Evolutionary conservation across 2,797 vertebrate species (phyloP).

Genomic region (Melanotaenia parkinsoni): DNA sequence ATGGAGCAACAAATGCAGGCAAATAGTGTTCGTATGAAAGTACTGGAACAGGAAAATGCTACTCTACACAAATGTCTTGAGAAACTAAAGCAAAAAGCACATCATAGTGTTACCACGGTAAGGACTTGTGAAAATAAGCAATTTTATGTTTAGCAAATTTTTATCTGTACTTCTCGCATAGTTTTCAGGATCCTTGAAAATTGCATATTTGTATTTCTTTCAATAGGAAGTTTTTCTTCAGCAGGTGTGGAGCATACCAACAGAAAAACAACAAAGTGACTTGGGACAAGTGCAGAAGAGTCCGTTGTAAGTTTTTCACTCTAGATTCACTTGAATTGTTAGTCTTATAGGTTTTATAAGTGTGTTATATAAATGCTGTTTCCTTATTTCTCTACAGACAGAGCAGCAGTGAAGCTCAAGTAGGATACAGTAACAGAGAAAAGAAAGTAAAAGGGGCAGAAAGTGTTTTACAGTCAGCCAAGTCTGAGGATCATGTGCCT

Average conservation of each 20-base stretch:
- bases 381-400: constrained; percentile 34
- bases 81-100: constrained; percentile 80
- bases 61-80: constrained; percentile 79
- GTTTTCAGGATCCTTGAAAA: not conserved
- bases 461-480: constrained; percentile 24
- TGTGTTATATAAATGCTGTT: not conserved
- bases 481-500: constrained; percentile 43
- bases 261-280: constrained; percentile 12
- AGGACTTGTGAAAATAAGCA: not conserved
- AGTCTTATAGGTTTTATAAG: not conserved
- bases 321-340: not conserved
- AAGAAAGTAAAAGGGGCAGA: constrained; percentile 33
- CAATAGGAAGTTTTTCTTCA: constrained; percentile 74
- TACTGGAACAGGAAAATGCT: constrained; percentile 88
- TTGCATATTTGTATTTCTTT: not conserved
- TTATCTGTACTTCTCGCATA: not conserved
- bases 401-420: constrained; percentile 28
- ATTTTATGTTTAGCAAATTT: not conserved
- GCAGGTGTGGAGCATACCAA: constrained; percentile 58
- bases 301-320: constrained; percentile 48
- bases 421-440: constrained; percentile 6
- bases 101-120: constrained; percentile 77
- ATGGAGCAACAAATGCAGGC: constrained; percentile 92
- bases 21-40: constrained; percentile 86
- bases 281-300: constrained; percentile 19